Evolutionary conservation across 2,113 vertebrate genomes (phyloP), one percentile per base, ranked within the genome.

Genomic region (Platysteira castanea): DNA sequence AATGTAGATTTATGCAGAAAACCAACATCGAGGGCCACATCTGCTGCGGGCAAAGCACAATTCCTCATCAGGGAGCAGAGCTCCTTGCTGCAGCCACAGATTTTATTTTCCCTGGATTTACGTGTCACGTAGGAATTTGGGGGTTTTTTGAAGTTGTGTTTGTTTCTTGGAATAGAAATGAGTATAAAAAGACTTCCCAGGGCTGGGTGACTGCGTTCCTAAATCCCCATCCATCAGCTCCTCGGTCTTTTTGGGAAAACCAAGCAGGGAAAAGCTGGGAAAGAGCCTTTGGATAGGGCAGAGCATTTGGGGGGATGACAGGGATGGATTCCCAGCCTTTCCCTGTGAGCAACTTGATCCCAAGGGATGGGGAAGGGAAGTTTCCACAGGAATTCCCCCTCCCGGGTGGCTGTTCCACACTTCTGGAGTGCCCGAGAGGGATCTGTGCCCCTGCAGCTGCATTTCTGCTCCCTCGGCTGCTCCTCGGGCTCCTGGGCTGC

Each of bases 1-100:
- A 94, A 96, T 97, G 90, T 52, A 97, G 95, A 97, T 96, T 95
- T 97, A 95, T 97, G 95, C 95, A 96, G 77, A 79, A 95, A 93
- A 93, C 75, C 92, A 92, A 92, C 47, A 96, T 65, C 78, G 86
- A 93, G 86, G 90, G 93, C 93, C 87, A 87, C 96, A 97, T 97
- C 96, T 97, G 95, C 76, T 84, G 87, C 81, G 50, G 92, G 78
- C 24, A 2, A 73, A 95, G 89, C n/a, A 87, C 52, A 94, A 84
- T 95, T 94, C 94, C 93, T 95, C 87, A 95, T 94, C 93, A 87
- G 93, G 82, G 79, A 96, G 80, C 70, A 89, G 87, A 64, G 69
- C 73, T 93, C 30, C 13, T 46, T 90, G 78, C 91, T 73, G 84
- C 63, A 76, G 65, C 42, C 93, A 94, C 57, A 39, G 35, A 74